These are phyloP conservation scores for Cepphus grylle DNA, from an alignment of 2,113 vertebrate species.

Conservation along the genomic window DNA sequence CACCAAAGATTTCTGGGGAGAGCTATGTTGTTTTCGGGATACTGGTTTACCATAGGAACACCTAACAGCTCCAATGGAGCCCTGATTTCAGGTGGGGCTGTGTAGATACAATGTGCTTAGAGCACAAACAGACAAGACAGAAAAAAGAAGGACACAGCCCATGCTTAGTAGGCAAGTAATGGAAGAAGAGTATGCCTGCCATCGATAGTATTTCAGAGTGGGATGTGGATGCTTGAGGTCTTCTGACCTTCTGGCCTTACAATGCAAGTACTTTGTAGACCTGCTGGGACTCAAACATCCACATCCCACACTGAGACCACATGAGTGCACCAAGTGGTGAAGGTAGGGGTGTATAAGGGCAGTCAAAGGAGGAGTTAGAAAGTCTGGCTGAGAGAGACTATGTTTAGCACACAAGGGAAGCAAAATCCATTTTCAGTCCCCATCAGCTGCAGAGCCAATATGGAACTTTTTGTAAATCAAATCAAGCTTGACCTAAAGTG, in stretches of 20 bases:
- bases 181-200: not conserved
- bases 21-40: not conserved
- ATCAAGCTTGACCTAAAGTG: not conserved
- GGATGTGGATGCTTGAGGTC: not conserved
- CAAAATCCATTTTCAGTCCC: not conserved
- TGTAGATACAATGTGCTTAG: not conserved
- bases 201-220: not conserved
- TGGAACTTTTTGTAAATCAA: not conserved
- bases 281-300: not conserved
- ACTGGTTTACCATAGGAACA: not conserved
- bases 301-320: not conserved
- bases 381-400: not conserved
- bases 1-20: not conserved
- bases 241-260: not conserved
- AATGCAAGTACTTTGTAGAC: not conserved
- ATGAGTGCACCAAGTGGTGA: not conserved
- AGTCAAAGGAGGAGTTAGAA: not conserved
- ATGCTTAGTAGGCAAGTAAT: not conserved
- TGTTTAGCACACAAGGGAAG: not conserved
- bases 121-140: not conserved
- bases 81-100: not conserved
- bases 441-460: not conserved
- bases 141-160: not conserved
- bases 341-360: not conserved
- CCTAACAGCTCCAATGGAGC: not conserved